Evolutionary conservation across 2,113 vertebrate genomes (phyloP).

Genomic region (cattle (Bos taurus)): DNA sequence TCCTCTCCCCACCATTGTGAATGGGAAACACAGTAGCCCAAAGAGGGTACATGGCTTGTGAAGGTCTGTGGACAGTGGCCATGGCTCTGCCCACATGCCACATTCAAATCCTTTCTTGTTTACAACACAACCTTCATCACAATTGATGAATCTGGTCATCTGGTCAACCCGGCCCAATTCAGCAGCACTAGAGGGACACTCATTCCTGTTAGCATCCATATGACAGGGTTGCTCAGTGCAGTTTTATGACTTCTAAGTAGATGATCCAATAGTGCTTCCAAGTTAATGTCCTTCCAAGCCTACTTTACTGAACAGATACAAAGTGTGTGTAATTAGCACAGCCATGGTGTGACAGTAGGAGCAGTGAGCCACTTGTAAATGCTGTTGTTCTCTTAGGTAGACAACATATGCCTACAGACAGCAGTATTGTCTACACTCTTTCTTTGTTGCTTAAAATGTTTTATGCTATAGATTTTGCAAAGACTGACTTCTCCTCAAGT

Average conservation of each 20-base stretch:
- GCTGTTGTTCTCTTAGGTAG: background rate
- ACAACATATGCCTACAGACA: background rate
- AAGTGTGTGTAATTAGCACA: slow-evolving; percentile 17
- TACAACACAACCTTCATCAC: background rate
- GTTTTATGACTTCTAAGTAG: slow-evolving; percentile 56
- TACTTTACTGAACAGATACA: slow-evolving; percentile 50
- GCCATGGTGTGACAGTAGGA: background rate
- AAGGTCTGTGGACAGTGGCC: background rate
- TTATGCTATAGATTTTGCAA: background rate
- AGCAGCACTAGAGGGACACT: background rate
- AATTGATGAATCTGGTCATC: background rate
- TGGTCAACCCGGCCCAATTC: background rate
- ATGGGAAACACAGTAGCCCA: background rate
- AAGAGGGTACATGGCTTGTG: background rate
- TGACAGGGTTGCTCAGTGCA: background rate
- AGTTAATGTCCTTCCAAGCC: slow-evolving; percentile 56
- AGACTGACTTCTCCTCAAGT: background rate
- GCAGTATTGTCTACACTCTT: background rate
- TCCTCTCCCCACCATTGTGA: background rate
- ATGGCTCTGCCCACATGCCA: background rate
- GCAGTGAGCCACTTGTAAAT: background rate
- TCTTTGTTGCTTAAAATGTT: background rate
- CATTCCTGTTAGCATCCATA: slow-evolving; percentile 22
- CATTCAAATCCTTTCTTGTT: background rate
- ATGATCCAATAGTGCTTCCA: slow-evolving; percentile 29